Base-by-base conservation (phyloP, 2,797 vertebrate species). In the Phyllotis vaccarum region DNA sequence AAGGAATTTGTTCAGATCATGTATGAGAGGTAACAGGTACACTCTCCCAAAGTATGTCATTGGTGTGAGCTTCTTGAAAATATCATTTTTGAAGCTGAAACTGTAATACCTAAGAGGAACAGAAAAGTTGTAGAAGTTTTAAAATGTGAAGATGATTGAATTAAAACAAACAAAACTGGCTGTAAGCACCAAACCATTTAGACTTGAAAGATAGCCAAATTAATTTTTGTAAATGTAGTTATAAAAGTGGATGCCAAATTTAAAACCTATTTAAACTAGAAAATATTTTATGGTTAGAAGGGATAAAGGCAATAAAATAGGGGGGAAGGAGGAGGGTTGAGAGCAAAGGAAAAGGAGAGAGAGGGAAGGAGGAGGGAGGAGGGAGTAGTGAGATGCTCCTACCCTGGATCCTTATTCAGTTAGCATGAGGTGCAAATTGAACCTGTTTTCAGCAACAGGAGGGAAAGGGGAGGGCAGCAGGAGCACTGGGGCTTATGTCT, bases 181-280 rank as follows among this genome's bases (percentile, higher is more conserved):
- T 24, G 13, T 46, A 85, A 68, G 66, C 68, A 75, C 37, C 43
- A n/a, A 95, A 79, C 46, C 37, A 56, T 70, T 96, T 93, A 82
- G 74, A 95, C 92, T 1, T 56, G 83, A 96, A 58, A 83, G 10
- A 78, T 83, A 54, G 68, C 52, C 89, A 80, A 85, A 94, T 74
- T 86, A 82, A 68, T 93, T 62, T 93, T 90, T 92, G 21, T 82
- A 83, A 94, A 62, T 89, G 46, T 76, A 40, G 21, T 93, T 91
- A 76, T 60, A 75, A 96, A 96, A 89, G 7, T 83, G 40, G 19
- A 85, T 81, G 60, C 27, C 64, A 91, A 83, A 75, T 97, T 94
- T 10, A 81, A 93, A 95, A 81, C 66, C 81, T 91, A 60, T 83
- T 95, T 43, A 93, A 83, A 79, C 78, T 92, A 83, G 60, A 83